Conservation (phyloP, 2,797 vertebrate species). For the Parauchenoglanis ngamensis region DNA sequence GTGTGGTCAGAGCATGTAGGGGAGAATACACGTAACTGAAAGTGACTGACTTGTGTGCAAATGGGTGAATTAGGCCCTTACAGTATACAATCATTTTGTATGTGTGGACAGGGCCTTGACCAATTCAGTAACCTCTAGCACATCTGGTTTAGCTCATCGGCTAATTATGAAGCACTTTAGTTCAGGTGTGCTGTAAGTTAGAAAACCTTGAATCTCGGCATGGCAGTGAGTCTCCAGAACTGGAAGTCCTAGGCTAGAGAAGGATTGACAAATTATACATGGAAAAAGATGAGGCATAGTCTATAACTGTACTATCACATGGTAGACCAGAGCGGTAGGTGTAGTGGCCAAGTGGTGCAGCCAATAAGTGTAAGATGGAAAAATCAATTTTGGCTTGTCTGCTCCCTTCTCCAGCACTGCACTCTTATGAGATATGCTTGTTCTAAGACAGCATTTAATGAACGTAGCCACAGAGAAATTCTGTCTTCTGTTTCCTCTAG, state of each 20-base stretch:
- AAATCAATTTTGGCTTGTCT: neutral
- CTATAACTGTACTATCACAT: neutral
- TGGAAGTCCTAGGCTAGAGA: neutral
- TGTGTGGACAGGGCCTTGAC: no score
- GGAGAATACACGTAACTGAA: no score
- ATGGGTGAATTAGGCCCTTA: no score
- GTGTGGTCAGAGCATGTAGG: no score
- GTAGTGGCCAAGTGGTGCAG: neutral
- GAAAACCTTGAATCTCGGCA: neutral
- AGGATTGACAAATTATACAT: conserved; percentile 21
- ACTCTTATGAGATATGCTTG: neutral
- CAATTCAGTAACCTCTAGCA: neutral
- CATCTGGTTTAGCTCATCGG: neutral
- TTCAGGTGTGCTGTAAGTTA: neutral
- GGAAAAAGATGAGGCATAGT: conserved; percentile 9
- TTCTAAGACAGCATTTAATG: conserved; percentile 6
- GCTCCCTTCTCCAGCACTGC: neutral
- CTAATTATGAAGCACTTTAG: neutral
- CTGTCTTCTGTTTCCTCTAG: neutral
- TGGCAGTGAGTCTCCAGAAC: neutral
- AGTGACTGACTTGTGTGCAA: no score
- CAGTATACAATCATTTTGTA: no score
- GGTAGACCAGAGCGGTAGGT: conserved; percentile 6
- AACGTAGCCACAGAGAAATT: neutral
- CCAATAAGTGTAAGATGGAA: neutral